Base-by-base conservation (phyloP, 2,888 invertebrate genomes). In the Leptothorax acervorum region DNA sequence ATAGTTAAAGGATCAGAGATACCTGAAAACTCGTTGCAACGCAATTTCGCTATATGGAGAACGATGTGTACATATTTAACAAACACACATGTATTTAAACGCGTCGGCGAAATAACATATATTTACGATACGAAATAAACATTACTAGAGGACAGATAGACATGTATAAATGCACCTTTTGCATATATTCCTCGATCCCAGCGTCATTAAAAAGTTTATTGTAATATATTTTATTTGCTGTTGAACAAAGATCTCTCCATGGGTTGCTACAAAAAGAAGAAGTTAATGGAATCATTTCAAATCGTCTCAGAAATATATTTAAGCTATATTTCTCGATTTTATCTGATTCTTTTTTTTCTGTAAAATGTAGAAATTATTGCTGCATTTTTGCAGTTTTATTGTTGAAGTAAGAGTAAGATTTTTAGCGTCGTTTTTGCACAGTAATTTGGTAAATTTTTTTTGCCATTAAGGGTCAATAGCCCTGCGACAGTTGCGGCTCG, bases 1-100 rank as follows among this genome's bases (percentile, higher is more conserved):
- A 70, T 87, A 87, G 87, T 86, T 91, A 86, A 90, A 90, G 73
- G 9, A 85, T 90, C 83, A 86, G 88, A 92, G 90, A 88, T 87
- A 87, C 88, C 87, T 88, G 88, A 89, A 63, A 85, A 74, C 66
- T 84, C 65, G 73, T 86, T 90, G 83, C 75, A 60, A 68, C 79
- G 78, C 81, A 66, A 73, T 86, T 90, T 78, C 85, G 42, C 74
- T 86, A 81, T 31, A 55, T 66, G 51, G 48, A 73, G 70, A 82
- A 63, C 42, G 66, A 53, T 70, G 55, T 87, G 82, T 86, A 83
- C 66, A 90, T 85, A 83, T n/a, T 18, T 53, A 39, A 70, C 15
- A 55, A 12, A 62, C 15, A 55, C 3, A 55, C 35, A 60, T 51
- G 84, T 66, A 55, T 83, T 83, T 81, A 82, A 86, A 76, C 66